Conservation (phyloP, 1,140 invertebrate species). For the Neocloeon triangulifer region DNA sequence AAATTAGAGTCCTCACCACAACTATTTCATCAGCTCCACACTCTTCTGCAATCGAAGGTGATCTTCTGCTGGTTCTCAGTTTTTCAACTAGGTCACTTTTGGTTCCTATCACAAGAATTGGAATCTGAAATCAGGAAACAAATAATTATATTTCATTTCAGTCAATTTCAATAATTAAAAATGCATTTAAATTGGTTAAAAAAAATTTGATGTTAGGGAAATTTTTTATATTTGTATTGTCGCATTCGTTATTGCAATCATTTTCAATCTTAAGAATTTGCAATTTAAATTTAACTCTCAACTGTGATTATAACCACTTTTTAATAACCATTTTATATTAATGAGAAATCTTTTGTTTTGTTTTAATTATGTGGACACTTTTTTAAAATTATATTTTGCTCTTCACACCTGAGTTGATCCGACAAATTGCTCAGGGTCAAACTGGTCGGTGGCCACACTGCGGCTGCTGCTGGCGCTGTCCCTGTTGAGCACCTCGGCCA, state of each 20-base stretch:
- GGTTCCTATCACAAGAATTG: constrained; percentile 81
- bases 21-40: constrained; percentile 86
- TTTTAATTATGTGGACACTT: constrained; percentile 5
- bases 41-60: constrained; percentile 65
- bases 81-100: constrained; percentile 69
- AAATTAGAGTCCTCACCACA: constrained; percentile 24
- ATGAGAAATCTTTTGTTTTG: constrained; percentile 2
- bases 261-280: too few species aligned
- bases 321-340: too few species aligned
- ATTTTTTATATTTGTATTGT: too few species aligned
- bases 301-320: too few species aligned
- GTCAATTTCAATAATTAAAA: constrained; percentile 6
- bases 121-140: constrained; percentile 33
- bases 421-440: constrained; percentile 80
- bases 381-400: constrained; percentile 7
- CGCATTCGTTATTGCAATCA: too few species aligned
- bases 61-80: constrained; percentile 32
- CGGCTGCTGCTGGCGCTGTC: constrained; percentile 27
- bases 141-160: constrained; percentile 1
- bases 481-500: constrained; percentile 70
- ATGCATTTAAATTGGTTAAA: constrained; percentile 2
- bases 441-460: constrained; percentile 30
- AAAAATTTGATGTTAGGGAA: too few species aligned
- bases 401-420: constrained; percentile 39
- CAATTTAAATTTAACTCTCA: too few species aligned